Conservation (phyloP, 1,140 invertebrate genomes). For the Cotesia glomerata region DNA sequence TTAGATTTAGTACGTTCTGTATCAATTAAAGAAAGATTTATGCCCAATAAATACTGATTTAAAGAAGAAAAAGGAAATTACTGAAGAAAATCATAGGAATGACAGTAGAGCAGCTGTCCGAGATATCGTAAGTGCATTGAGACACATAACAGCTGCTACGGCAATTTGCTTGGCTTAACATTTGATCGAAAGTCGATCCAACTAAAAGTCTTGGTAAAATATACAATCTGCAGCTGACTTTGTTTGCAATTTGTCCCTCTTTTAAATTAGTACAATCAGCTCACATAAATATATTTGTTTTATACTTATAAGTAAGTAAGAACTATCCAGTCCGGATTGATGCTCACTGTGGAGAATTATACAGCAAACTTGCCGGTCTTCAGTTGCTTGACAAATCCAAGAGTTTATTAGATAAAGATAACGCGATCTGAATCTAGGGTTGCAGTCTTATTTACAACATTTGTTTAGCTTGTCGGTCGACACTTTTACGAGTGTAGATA, state of each 20-base stretch:
- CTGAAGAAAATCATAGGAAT: constrained; percentile 14
- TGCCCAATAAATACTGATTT: not conserved
- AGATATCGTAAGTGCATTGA: constrained; percentile 23
- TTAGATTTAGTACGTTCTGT: too few relatives aligned
- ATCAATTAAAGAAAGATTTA: too few relatives aligned
- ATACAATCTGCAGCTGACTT: constrained; percentile 20
- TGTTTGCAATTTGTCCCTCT: constrained; percentile 14
- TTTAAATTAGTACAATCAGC: not conserved
- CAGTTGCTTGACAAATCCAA: too few relatives aligned
- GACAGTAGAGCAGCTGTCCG: constrained; percentile 18
- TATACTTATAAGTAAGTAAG: too few relatives aligned
- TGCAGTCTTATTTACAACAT: too few relatives aligned
- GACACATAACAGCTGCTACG: constrained; percentile 16
- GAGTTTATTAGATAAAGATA: too few relatives aligned
- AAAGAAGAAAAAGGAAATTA: not conserved
- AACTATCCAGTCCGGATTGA: too few relatives aligned
- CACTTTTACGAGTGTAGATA: too few relatives aligned
- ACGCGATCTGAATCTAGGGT: too few relatives aligned
- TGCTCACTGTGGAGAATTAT: too few relatives aligned
- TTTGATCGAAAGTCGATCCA: constrained; percentile 29
- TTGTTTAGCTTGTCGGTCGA: too few relatives aligned
- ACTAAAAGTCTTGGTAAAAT: not conserved
- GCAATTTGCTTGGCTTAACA: constrained; percentile 22
- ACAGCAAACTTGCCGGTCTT: too few relatives aligned
- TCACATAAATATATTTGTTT: not conserved